A percentile compares a stretch with the other conserved stretches of the same genome.
Evolutionary conservation across 1,140 invertebrate genomes (phyloP).

Genomic region (Heliothis virescens): DNA sequence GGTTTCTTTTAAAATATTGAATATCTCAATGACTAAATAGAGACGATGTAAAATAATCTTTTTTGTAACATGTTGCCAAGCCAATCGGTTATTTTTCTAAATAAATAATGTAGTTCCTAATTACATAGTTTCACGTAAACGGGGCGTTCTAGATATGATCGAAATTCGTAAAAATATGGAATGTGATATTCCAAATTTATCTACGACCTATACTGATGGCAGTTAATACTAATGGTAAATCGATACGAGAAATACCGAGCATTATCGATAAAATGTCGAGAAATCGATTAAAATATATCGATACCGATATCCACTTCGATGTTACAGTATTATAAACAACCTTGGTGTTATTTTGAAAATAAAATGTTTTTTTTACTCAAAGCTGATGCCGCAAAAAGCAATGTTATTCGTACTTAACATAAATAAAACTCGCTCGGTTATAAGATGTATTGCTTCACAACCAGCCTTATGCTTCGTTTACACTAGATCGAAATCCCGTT

Average conservation of each 20-base stretch:
- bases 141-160: conserved; percentile 25
- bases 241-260: conserved; percentile 26
- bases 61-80: too few relatives aligned
- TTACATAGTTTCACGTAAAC: not conserved
- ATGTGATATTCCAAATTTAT: conserved; percentile 34
- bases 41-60: too few relatives aligned
- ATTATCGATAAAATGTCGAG: conserved; percentile 9
- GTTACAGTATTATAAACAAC: not conserved
- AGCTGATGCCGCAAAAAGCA: not conserved
- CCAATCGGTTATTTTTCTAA: too few relatives aligned
- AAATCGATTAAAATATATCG: conserved; percentile 6
- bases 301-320: conserved; percentile 23
- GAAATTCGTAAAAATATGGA: conserved; percentile 35
- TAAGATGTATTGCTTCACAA: not conserved
- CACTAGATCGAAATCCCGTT: too few relatives aligned
- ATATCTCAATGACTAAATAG: too few relatives aligned
- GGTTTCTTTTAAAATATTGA: too few relatives aligned
- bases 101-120: not conserved
- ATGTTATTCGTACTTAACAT: not conserved
- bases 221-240: conserved; percentile 38
- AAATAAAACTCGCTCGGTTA: not conserved
- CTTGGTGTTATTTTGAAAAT: not conserved
- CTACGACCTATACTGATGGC: conserved; percentile 32
- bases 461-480: not conserved
- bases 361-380: not conserved